Base-by-base conservation (phyloP, 2,888 invertebrate species). In the Harmothoe impar region DNA sequence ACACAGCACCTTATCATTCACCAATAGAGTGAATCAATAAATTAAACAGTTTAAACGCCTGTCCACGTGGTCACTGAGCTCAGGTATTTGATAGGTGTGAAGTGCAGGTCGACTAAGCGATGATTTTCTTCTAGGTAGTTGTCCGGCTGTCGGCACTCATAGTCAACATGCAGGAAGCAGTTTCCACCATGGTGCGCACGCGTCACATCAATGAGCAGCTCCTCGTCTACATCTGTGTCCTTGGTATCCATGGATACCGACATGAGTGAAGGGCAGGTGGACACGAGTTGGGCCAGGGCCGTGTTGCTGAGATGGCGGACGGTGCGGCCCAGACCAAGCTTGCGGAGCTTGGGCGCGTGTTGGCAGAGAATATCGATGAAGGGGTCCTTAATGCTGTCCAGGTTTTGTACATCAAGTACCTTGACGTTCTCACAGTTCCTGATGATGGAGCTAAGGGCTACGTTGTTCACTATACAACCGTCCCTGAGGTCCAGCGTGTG, bases 401-500 rank as follows among this genome's bases (percentile, higher is more conserved):
- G 62, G 23, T 68, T 68, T 62, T 90, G 90, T n/a, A 90, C 72
- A 72, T 90, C 90, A n/a, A 90, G 72, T 12, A 86, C 68, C 23
- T 62, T 56, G 35, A 90, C 85, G 68, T 62, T 68, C 35, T 90
- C 90, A 51, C 90, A 62, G 68, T 86, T 86, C 31, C 84, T 25
- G 68, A 90, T 29, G 35, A 90, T 77, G n/a, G 85, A 51, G 51
- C 33, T n/a, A 10, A 90, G 35, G 43, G 84, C 31, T 20, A 56
- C 56, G 12, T 23, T 33, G 31, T 77, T 77, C 3, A 86, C 72
- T 3, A 62, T 56, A 43, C 62, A 84, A 5, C 77, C 85, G 17
- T 90, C 90, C 0, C 91, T 81, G 35, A 92, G 84, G 72, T 91
- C 91, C 5, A 92, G 89, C 7, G 86, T 72, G 20, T 89, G 91